Conservation (phyloP, 2,113 vertebrate species). For the Myrmophylax atrothorax region DNA sequence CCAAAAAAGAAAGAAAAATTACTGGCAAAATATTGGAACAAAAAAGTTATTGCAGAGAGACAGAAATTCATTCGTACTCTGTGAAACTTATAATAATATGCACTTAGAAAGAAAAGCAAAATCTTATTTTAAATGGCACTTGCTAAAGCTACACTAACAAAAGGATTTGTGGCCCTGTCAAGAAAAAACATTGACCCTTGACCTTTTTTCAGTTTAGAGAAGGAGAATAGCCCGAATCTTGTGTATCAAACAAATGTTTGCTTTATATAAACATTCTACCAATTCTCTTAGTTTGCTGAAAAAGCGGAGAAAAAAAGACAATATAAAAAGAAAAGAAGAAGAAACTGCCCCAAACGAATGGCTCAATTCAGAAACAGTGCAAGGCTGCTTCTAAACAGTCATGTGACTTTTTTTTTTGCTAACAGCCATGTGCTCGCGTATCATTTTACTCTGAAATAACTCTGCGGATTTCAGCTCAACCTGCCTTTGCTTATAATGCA, state of each 20-base stretch:
- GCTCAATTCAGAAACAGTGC: conserved; percentile 74
- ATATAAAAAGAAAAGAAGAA: neutral
- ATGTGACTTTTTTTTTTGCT: conserved; percentile 85
- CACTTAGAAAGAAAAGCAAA: conserved; percentile 60
- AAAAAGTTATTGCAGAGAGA: conserved; percentile 28
- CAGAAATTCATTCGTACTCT: conserved; percentile 55
- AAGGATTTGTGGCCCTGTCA: conserved; percentile 73
- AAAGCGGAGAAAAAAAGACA: neutral
- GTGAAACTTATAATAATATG: conserved; percentile 48
- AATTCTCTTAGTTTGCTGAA: conserved; percentile 26
- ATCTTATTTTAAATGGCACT: conserved; percentile 73
- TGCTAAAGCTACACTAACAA: conserved; percentile 74
- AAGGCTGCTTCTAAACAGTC: conserved; percentile 81
- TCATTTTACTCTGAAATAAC: conserved; percentile 91
- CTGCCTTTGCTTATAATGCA: conserved; percentile 89
- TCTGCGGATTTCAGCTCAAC: conserved; percentile 84
- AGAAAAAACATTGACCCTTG: conserved; percentile 83
- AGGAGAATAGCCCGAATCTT: conserved; percentile 60
- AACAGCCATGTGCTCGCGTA: conserved; percentile 86
- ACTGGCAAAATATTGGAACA: neutral
- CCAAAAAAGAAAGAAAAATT: neutral
- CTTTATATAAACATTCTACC: conserved; percentile 57
- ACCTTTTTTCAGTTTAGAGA: conserved; percentile 77
- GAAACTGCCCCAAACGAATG: conserved; percentile 2
- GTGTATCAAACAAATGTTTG: conserved; percentile 45